Percentiles rank a stretch among this genome's conserved stretches.
phyloP scores from a whole-genome alignment of 1,140 invertebrate genomes.

The Drosophila azteca region DNA sequence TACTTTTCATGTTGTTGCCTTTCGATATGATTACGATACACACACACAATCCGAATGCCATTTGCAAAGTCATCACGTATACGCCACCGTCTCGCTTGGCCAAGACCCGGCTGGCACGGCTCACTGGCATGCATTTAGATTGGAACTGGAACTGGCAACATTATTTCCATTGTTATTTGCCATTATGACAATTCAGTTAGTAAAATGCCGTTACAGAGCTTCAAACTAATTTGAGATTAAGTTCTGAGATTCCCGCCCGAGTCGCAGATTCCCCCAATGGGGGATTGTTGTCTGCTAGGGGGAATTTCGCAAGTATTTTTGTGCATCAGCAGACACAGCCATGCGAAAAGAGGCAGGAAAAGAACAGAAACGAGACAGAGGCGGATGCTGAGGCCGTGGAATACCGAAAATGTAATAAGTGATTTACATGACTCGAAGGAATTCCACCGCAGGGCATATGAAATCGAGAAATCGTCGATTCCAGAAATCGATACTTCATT shows the following conservation, averaged over 20 bases:
- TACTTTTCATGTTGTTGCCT: conserved; percentile 69
- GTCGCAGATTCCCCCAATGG: conserved; percentile 10
- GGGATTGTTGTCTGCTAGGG: conserved; percentile 15
- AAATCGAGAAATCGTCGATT: conserved; percentile 62
- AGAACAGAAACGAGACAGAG: conserved; percentile 1
- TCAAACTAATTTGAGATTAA: conserved; percentile 83
- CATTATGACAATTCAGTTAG: conserved; percentile 82
- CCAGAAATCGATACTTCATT: conserved; percentile 81
- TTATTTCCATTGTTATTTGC: conserved; percentile 81
- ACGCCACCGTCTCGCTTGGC: conserved; percentile 45
- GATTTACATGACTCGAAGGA: conserved; percentile 81
- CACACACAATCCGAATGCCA: conserved; percentile 37
- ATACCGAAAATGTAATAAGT: conserved; percentile 74
- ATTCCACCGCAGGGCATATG: conserved; percentile 66
- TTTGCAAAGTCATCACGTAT: conserved; percentile 82
- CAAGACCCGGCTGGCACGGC: background rate
- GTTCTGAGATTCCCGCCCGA: conserved; percentile 53
- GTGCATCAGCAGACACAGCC: conserved; percentile 49
- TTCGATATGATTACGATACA: conserved; percentile 66
- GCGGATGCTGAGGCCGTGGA: conserved; percentile 8
- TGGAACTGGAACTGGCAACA: conserved; percentile 59
- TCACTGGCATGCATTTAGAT: conserved; percentile 55
- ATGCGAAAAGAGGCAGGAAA: conserved; percentile 2
- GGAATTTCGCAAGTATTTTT: conserved; percentile 56
- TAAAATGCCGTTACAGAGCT: conserved; percentile 75